These are phyloP conservation scores for Puma concolor DNA, from an alignment of 2,113 vertebrate genomes.

Conservation along the genomic window DNA sequence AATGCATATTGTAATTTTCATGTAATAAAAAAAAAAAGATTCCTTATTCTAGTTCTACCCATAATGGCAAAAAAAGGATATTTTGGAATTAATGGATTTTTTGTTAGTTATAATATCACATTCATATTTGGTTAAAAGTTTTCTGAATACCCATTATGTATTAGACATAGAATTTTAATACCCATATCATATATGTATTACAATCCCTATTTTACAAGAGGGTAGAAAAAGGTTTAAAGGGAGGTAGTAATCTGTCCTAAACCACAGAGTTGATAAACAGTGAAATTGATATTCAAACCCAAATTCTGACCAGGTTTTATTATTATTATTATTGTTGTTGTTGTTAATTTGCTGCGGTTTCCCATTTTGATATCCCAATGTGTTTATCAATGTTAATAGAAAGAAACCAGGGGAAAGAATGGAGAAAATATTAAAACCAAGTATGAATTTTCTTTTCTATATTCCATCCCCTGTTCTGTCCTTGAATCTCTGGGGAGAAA, in stretches of 20 bases:
- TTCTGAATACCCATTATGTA: background rate
- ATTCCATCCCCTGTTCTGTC: background rate
- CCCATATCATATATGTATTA: background rate
- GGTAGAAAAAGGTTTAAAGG: background rate
- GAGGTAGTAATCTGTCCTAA: background rate
- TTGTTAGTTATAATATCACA: background rate
- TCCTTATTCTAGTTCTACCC: background rate
- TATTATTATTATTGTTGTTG: background rate
- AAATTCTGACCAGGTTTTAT: background rate
- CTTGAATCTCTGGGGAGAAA: background rate
- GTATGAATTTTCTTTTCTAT: slow-evolving; percentile 17
- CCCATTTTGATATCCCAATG: background rate
- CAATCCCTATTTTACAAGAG: background rate
- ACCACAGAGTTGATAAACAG: background rate
- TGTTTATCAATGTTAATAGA: slow-evolving; percentile 5
- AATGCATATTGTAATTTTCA: background rate
- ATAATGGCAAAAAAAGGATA: background rate
- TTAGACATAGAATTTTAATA: background rate
- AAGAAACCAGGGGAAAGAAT: background rate
- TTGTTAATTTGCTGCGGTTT: background rate
- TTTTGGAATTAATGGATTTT: background rate
- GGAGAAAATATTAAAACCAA: background rate
- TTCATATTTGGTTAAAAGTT: background rate
- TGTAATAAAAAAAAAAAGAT: background rate
- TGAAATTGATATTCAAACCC: background rate